Evolutionary conservation across 1,140 invertebrate genomes (phyloP), one percentile per base, ranked within the genome.

Genomic region (Philaenus spumarius): DNA sequence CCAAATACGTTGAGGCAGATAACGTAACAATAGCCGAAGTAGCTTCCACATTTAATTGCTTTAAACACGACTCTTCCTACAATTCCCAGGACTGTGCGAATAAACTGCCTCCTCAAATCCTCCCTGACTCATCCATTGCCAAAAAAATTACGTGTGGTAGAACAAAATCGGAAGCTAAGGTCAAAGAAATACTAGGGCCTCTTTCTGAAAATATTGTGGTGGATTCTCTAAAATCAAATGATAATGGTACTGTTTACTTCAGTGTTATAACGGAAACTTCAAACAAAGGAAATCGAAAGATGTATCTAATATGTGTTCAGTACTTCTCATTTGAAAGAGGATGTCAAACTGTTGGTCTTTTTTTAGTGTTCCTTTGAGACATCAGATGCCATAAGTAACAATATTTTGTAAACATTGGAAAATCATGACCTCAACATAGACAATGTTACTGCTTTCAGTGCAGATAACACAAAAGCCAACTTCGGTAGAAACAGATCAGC

Each of bases 401-500:
- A 45, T 19, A 45, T 45, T 15, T 19, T 45, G 9, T 19, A 45
- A 45, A 45, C 42, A n/a, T 45, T 45, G 17, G 42, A 45, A 15
- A 45, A 19, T 9, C 19, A 9, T 45, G 42, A 19, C 6, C 42
- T 45, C 17, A 19, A 45, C 42, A 45, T 45, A 9, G 17, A 19
- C 6, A 45, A 45, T 45, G 42, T 45, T 11, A 19, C 17, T 45
- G 9, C 42, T 7, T 45, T 11, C 42, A 45, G 42, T 19, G 42
- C 42, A 26, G 50, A 52, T 35, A 52, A 52, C 24, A 52, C 50
- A 24, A 52, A 52, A n/a, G 50, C 50, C 2, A 52, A 52, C n/a
- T 30, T 52, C 5, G 50, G 50, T 15, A 52, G 2, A 2, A 20
- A 52, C 11, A 30, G 50, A 30, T 52, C 50, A 4, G 50, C 50